Percentiles rank a stretch among this genome's conserved stretches.
phyloP scores from a whole-genome alignment of 2,113 vertebrate species.

The Hemiscyllium ocellatum region DNA sequence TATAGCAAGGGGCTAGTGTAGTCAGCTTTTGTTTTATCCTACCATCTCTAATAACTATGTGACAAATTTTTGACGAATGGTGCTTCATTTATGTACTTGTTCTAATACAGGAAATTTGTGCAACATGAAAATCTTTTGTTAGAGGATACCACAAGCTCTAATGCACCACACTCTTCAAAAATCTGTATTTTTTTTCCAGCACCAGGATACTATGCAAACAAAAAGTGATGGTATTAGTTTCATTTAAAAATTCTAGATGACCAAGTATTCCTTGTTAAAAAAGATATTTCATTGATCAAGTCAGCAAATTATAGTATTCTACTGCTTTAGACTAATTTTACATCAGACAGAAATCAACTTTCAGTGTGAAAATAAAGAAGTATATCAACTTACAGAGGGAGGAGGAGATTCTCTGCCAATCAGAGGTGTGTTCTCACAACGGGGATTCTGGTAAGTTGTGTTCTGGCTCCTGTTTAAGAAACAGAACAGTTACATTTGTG shows the following conservation, averaged over 20 bases:
- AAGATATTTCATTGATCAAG: not conserved
- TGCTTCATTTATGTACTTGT: not conserved
- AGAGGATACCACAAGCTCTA: not conserved
- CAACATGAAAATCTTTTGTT: not conserved
- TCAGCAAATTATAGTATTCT: not conserved
- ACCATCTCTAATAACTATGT: not conserved
- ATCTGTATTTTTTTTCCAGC: not conserved
- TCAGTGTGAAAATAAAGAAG: slow-evolving; percentile 41
- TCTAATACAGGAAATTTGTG: not conserved
- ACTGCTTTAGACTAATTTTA: not conserved
- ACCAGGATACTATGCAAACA: not conserved
- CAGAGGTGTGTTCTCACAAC: slow-evolving; percentile 97
- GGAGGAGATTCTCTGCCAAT: slow-evolving; percentile 96
- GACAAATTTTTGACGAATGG: slow-evolving; percentile 30
- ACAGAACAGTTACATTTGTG: not conserved
- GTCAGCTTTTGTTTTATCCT: slow-evolving; percentile 9
- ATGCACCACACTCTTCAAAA: slow-evolving; percentile 23
- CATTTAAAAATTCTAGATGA: not conserved
- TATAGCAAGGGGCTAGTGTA: slow-evolving; percentile 23
- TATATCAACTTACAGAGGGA: slow-evolving; percentile 75
- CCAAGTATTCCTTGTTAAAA: not conserved
- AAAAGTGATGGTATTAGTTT: not conserved
- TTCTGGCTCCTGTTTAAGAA: slow-evolving; percentile 80
- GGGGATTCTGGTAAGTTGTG: slow-evolving; percentile 94
- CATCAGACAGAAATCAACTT: not conserved